Evolutionary conservation across 2,888 invertebrate species (phyloP).

Genomic region (Nudaria mundana): DNA sequence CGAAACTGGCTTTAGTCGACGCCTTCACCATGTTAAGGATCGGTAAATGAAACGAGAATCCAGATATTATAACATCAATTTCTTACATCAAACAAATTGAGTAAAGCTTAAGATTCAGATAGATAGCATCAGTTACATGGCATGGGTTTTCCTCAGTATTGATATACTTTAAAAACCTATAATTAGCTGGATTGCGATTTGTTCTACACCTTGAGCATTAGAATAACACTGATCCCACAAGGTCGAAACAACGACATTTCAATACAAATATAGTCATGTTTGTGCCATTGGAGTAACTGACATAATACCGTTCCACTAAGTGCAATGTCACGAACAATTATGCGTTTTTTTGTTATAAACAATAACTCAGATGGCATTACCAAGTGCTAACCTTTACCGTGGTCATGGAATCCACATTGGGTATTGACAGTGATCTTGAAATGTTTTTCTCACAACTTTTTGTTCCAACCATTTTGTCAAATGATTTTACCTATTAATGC

Average conservation of each 20-base stretch:
- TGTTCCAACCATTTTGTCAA: slow-evolving; percentile 42
- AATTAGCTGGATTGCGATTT: no score
- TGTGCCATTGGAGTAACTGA: slow-evolving; percentile 12
- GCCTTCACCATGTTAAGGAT: no score
- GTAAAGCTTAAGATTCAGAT: no score
- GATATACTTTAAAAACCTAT: no score
- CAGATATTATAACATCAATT: no score
- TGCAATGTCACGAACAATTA: slow-evolving; percentile 25
- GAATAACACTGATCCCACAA: not conserved
- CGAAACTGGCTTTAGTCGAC: no score
- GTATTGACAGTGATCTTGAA: slow-evolving; percentile 75
- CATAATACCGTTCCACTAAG: slow-evolving; percentile 5
- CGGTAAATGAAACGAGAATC: no score
- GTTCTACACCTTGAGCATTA: not conserved
- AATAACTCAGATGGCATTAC: slow-evolving; percentile 18
- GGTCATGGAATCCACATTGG: slow-evolving; percentile 48
- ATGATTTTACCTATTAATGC: slow-evolving; percentile 44
- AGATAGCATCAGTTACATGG: no score
- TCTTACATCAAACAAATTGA: no score
- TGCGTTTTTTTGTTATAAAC: slow-evolving; percentile 26
- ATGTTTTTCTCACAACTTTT: slow-evolving; percentile 49
- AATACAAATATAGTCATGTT: slow-evolving; percentile 3
- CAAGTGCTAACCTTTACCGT: slow-evolving; percentile 37
- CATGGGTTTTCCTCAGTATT: no score
- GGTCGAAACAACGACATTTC: not conserved